Evolutionary conservation across 1,140 invertebrate genomes (phyloP).

Genomic region (Scaptomyza hsui): DNA sequence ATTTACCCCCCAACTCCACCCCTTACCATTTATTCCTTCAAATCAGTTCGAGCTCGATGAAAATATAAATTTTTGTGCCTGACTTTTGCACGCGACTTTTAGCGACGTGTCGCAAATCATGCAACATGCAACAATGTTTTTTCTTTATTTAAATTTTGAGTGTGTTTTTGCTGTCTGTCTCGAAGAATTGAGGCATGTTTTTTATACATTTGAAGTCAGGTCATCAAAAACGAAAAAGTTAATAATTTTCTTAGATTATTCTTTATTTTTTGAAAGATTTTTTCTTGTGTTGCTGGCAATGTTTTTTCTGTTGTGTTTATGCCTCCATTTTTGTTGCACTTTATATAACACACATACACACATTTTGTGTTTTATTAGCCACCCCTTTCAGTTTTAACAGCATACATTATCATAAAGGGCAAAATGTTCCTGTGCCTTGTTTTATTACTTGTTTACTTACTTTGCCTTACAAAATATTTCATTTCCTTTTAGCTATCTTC

Average conservation of each 20-base stretch:
- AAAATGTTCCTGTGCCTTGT: slow-evolving; percentile 5
- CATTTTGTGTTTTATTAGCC: slow-evolving; percentile 9
- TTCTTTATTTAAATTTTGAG: slow-evolving; percentile 24
- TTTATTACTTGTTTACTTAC: slow-evolving; percentile 27
- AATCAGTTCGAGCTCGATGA: slow-evolving; percentile 38
- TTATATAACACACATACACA: slow-evolving; percentile 19
- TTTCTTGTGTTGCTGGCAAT: slow-evolving; percentile 4
- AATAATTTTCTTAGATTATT: not conserved
- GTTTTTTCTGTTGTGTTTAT: not conserved
- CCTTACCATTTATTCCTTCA: not conserved
- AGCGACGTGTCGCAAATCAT: slow-evolving; percentile 52
- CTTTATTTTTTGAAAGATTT: not conserved
- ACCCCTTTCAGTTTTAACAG: not conserved
- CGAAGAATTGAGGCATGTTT: slow-evolving; percentile 34
- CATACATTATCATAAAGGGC: not conserved
- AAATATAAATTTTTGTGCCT: slow-evolving; percentile 40
- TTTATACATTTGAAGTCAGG: slow-evolving; percentile 10
- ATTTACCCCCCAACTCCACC: not conserved
- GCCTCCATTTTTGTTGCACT: slow-evolving; percentile 21
- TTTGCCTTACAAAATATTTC: slow-evolving; percentile 14
- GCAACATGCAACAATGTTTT: slow-evolving; percentile 56
- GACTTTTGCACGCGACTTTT: slow-evolving; percentile 40
- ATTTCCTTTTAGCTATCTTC: slow-evolving; percentile 5
- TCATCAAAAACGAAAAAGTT: not conserved
- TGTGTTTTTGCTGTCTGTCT: not conserved